Percentiles rank a stretch among this genome's conserved stretches.
These are phyloP conservation scores for Novumbra hubbsi DNA, from an alignment of 2,797 vertebrate genomes.

Conservation along the genomic window DNA sequence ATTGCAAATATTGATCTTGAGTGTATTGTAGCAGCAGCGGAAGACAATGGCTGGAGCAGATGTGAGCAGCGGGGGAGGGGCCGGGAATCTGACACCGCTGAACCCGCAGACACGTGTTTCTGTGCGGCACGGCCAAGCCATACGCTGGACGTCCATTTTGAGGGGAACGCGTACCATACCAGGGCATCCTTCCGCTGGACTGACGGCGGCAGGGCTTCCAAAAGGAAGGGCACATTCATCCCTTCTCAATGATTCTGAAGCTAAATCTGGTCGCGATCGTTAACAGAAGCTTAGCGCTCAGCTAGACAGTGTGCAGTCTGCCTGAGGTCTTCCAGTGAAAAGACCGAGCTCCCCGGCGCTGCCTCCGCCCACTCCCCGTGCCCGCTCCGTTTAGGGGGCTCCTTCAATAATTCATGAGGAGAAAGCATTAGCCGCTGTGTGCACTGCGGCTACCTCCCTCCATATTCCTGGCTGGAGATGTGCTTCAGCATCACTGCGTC, in stretches of 20 bases:
- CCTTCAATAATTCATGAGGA: conserved; percentile 67
- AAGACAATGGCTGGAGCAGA: conserved; percentile 38
- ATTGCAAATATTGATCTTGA: conserved; percentile 56
- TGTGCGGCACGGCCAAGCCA: conserved; percentile 20
- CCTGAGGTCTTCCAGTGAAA: conserved; percentile 1
- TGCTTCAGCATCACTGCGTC: conserved; percentile 64
- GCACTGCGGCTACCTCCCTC: conserved; percentile 34
- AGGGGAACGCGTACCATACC: conserved; percentile 3
- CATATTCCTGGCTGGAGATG: conserved; percentile 49
- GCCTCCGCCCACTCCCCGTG: conserved; percentile 35
- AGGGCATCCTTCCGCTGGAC: neutral
- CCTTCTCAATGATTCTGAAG: conserved; percentile 11
- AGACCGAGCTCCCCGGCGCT: conserved; percentile 15
- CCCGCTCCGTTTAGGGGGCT: conserved; percentile 49
- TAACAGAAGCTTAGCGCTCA: neutral
- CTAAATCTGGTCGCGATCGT: conserved; percentile 22
- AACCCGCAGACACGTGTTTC: conserved; percentile 42
- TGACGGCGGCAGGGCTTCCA: neutral
- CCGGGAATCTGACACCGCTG: conserved; percentile 52
- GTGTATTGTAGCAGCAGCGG: conserved; percentile 44
- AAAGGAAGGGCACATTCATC: conserved; percentile 18
- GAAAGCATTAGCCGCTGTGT: conserved; percentile 54
- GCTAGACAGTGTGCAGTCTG: neutral
- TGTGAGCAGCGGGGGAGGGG: conserved; percentile 28
- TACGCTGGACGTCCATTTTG: conserved; percentile 25